Conservation (phyloP, 2,888 invertebrate genomes). For the Chaetogeoica ovagalla region DNA sequence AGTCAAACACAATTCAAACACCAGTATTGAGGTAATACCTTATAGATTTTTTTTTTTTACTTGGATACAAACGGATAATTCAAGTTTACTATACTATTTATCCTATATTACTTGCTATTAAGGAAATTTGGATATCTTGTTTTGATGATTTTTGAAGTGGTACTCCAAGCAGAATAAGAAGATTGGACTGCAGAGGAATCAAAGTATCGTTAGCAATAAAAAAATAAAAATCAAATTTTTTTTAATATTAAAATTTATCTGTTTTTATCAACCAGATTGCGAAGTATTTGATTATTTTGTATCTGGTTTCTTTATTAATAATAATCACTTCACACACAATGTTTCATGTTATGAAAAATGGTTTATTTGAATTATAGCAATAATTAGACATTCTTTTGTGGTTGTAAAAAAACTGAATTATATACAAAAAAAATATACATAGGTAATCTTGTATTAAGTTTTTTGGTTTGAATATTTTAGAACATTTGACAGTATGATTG, state of each 20-base stretch:
- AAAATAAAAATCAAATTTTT: slow-evolving; percentile 16
- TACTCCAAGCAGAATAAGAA: slow-evolving; percentile 39
- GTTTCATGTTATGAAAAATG: slow-evolving; percentile 16
- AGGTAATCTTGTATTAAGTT: slow-evolving; percentile 13
- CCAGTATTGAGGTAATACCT: slow-evolving; percentile 51
- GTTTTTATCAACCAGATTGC: slow-evolving; percentile 6
- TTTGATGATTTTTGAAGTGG: slow-evolving; percentile 45
- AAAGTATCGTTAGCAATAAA: slow-evolving; percentile 40
- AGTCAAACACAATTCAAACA: slow-evolving; percentile 49
- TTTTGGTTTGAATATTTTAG: slow-evolving; percentile 30
- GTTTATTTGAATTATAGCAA: neutral
- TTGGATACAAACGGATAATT: slow-evolving; percentile 47
- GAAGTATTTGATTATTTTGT: slow-evolving; percentile 21
- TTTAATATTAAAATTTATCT: slow-evolving; percentile 12
- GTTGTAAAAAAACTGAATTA: neutral
- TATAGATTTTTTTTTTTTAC: slow-evolving; percentile 48
- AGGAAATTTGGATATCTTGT: slow-evolving; percentile 44
- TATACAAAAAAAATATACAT: neutral
- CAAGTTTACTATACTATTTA: slow-evolving; percentile 45
- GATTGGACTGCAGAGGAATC: slow-evolving; percentile 43
- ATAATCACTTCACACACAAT: slow-evolving; percentile 9
- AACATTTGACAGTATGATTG: slow-evolving; percentile 42
- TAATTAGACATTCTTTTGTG: neutral
- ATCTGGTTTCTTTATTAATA: slow-evolving; percentile 23
- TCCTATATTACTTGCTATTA: slow-evolving; percentile 47